Conservation (phyloP, 30 jellyfish, hydroid and myxozoan genomes). For the Chrysaora quinquecirrha region DNA sequence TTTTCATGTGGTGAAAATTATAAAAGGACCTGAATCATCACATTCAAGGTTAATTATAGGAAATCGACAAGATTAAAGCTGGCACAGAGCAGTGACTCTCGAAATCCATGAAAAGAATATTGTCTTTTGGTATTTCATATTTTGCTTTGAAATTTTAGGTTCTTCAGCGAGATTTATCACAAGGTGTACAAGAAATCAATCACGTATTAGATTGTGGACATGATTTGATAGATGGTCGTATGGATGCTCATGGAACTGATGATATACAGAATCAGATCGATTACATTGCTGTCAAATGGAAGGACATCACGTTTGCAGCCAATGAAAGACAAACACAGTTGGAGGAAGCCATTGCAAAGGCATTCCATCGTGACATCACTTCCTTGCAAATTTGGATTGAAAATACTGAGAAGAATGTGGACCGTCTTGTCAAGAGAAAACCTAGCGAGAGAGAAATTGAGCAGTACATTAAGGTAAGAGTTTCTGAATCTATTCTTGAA, state of each 20-base stretch:
- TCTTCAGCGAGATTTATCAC: constrained; percentile 76
- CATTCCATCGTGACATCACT: constrained; percentile 76
- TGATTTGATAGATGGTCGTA: constrained; percentile 69
- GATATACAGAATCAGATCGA: constrained; percentile 69
- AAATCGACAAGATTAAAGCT: too few species aligned
- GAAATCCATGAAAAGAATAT: too few species aligned
- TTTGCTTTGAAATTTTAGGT: constrained; percentile 43
- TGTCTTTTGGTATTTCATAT: too few species aligned
- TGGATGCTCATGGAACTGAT: constrained; percentile 73
- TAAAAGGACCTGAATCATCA: too few species aligned
- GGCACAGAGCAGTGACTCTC: too few species aligned
- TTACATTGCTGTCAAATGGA: constrained; percentile 74
- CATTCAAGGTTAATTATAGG: too few species aligned
- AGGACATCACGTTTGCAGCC: constrained; percentile 46
- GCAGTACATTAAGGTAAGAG: constrained; percentile 34
- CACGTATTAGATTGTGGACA: constrained; percentile 71
- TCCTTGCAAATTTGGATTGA: constrained; percentile 78
- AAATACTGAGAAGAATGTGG: constrained; percentile 28
- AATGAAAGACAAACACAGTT: constrained; percentile 59
- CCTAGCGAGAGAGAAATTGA: constrained; percentile 73
- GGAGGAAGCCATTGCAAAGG: constrained; percentile 66
- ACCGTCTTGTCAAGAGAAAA: background rate
- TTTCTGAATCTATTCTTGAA: too few species aligned
- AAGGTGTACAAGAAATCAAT: constrained; percentile 70
- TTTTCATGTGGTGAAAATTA: too few species aligned